Percentiles rank a stretch among this genome's conserved stretches.
Conservation (phyloP, 1,140 invertebrate species). For the Phocides pigmalion region DNA sequence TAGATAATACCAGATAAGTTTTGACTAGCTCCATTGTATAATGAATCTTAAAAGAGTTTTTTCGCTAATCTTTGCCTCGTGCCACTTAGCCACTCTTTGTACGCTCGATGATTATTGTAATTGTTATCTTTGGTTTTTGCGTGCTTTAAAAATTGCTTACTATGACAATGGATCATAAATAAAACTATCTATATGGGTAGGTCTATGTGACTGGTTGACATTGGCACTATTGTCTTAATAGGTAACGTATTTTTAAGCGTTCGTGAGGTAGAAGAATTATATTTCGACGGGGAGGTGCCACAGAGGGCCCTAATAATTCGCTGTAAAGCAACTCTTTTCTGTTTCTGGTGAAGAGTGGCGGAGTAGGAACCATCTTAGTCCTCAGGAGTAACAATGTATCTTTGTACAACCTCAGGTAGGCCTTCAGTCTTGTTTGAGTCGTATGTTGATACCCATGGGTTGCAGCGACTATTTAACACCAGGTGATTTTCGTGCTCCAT, state of each 20-base stretch:
- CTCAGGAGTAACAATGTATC: too few species aligned
- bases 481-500: too few species aligned
- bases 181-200: not conserved
- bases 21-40: conserved; percentile 38
- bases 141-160: not conserved
- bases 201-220: not conserved
- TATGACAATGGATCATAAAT: conserved; percentile 2
- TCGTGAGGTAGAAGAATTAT: too few species aligned
- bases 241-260: not conserved
- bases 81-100: conserved; percentile 12
- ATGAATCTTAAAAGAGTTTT: conserved; percentile 21
- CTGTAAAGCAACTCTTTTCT: too few species aligned
- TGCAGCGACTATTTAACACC: too few species aligned
- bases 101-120: conserved; percentile 5
- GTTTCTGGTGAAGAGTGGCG: too few species aligned
- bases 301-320: too few species aligned
- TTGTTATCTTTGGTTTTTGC: conserved; percentile 24
- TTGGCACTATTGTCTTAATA: not conserved
- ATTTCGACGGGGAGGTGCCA: too few species aligned
- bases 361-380: too few species aligned
- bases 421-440: too few species aligned
- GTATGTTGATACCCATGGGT: too few species aligned
- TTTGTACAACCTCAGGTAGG: too few species aligned
- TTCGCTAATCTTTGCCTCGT: not conserved
- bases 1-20: conserved; percentile 49